Evolutionary conservation across 2,797 vertebrate species (phyloP).

Genomic region (Rhinoraja longicauda): DNA sequence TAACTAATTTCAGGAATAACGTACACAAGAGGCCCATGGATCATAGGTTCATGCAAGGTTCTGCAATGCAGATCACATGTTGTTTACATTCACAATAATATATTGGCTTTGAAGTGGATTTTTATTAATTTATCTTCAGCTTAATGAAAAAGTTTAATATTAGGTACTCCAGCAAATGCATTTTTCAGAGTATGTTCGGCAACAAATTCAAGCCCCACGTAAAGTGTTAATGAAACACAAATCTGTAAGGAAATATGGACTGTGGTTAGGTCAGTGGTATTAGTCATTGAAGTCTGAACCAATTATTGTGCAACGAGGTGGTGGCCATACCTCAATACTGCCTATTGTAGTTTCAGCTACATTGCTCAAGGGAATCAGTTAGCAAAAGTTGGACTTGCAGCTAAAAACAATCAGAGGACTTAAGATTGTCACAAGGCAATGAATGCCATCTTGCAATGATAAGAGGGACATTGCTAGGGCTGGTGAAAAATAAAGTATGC

Average conservation of each 20-base stretch:
- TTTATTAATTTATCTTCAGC: not conserved
- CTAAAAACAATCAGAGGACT: not conserved
- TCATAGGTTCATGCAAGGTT: not conserved
- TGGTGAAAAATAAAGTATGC: no score
- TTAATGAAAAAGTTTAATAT: not conserved
- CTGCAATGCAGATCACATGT: not conserved
- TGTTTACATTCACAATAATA: not conserved
- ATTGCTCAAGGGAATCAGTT: not conserved
- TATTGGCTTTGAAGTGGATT: not conserved
- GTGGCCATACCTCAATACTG: not conserved
- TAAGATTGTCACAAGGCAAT: no score
- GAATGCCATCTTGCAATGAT: no score
- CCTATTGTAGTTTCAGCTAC: not conserved
- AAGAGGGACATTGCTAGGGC: no score
- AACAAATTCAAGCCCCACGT: not conserved
- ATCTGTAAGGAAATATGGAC: not conserved
- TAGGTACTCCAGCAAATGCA: not conserved
- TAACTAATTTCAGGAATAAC: not conserved
- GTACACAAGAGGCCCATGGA: not conserved
- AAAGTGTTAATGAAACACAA: not conserved
- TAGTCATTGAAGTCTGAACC: not conserved
- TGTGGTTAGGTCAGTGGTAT: no score
- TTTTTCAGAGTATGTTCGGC: not conserved
- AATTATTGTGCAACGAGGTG: not conserved
- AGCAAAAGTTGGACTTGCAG: not conserved